A percentile compares a stretch with the other conserved stretches of the same genome.
Conservation (phyloP, 2,113 vertebrate species). For the Myrmophylax atrothorax region DNA sequence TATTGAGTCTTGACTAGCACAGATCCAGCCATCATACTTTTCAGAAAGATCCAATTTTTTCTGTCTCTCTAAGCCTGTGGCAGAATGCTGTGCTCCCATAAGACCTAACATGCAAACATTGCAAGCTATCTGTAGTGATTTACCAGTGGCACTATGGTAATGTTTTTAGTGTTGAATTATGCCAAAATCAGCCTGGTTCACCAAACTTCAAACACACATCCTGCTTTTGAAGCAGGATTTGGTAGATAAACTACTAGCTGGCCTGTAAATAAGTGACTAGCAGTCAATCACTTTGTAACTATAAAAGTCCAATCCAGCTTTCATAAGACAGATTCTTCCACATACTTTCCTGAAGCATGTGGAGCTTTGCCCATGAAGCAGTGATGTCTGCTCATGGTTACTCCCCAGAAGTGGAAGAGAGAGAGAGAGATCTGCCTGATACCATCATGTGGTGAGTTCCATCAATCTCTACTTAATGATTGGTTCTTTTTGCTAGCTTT, state of each 20-base stretch:
- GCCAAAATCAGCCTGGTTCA: not conserved
- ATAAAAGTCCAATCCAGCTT: not conserved
- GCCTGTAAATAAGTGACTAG: not conserved
- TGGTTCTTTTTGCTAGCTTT: not conserved
- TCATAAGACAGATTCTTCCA: not conserved
- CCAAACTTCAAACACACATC: not conserved
- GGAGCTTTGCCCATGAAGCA: not conserved
- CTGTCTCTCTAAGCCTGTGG: not conserved
- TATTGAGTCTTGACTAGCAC: not conserved
- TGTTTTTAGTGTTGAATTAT: not conserved
- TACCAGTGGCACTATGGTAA: not conserved
- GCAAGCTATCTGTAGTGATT: not conserved
- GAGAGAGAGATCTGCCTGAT: not conserved
- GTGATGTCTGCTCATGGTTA: not conserved
- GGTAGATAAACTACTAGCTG: not conserved
- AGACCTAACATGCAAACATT: not conserved
- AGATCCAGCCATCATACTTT: not conserved
- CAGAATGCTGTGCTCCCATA: not conserved
- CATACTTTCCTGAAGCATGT: not conserved
- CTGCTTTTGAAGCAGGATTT: not conserved
- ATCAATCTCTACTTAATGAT: not conserved
- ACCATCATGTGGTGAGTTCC: not conserved
- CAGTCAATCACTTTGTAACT: not conserved
- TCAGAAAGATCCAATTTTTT: not conserved
- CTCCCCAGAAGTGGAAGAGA: not conserved